Base-by-base conservation (phyloP, 1,140 invertebrate species). In the Hyles vespertilio region DNA sequence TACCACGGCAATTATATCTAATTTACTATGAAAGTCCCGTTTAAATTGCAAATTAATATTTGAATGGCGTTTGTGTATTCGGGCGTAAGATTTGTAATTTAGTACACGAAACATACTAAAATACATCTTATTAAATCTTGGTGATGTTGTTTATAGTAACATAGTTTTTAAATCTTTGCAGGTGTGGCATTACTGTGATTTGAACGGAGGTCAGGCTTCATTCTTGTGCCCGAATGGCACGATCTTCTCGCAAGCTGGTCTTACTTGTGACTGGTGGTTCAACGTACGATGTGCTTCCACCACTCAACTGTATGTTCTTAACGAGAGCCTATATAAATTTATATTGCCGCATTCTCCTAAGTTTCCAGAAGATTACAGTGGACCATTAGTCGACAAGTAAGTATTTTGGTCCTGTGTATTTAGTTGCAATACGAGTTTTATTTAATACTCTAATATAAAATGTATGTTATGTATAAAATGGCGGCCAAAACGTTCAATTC, bases 261-360 rank as follows among this genome's bases (percentile, higher is more conserved):
- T 96, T 0, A 96, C 95, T 0, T 97, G 96, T 69, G 95, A 97
- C 79, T 97, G 96, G 96, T 97, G 96, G 96, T 97, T 96, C 83
- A 97, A 96, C 77, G 95, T 96, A 0, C 93, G 94, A 63, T 97
- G 96, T 79, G 92, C 93, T 32, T 92, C 94, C 3, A 96, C 96
- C 0, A 86, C 94, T 1, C 95, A 96, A 77, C 90, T 96, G 0
- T 97, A 97, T 77, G 95, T 96, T 5, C 84, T 97, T 1, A 97
- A 97, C 65, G 95, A 96, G 75, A 92, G 96, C 47, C 91, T 97
- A 0, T 97, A 96, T 78, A 96, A 96, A 73, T 96, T 95, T 73
- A 96, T 97, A 59, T 80, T 96, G 65, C 95, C 95, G 8, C 92
- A 95, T 63, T 93, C 94, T 76, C 95, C 95, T 0, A 95, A 96